Evolutionary conservation across 2,797 vertebrate species (phyloP).

Genomic region (Bradypus variegatus): DNA sequence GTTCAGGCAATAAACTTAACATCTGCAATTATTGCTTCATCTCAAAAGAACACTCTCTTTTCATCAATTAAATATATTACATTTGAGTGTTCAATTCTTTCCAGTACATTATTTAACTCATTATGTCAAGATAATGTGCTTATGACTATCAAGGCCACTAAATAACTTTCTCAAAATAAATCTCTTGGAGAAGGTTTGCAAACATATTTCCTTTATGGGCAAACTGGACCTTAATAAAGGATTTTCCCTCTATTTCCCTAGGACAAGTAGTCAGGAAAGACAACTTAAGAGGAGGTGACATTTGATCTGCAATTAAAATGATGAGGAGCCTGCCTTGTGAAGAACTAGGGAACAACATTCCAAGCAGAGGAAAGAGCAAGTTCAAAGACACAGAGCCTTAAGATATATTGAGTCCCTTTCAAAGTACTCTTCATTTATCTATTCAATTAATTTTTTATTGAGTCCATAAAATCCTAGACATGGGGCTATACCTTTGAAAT

Average conservation of each 20-base stretch:
- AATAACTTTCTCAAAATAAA: conserved; percentile 1
- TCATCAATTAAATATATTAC: neutral
- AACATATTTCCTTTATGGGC: neutral
- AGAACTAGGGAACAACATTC: neutral
- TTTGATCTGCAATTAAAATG: neutral
- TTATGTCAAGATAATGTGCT: conserved; percentile 4
- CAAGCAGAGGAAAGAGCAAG: neutral
- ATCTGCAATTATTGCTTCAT: conserved; percentile 29
- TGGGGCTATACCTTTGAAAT: neutral
- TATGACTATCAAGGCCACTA: neutral
- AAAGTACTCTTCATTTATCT: neutral
- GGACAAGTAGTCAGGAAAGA: neutral
- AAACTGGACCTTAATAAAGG: neutral
- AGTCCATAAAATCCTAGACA: neutral
- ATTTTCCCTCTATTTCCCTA: neutral
- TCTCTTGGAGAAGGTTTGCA: neutral
- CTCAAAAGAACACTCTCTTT: neutral
- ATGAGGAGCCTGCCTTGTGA: neutral
- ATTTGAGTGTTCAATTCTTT: neutral
- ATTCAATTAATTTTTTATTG: neutral
- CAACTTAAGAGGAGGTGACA: neutral
- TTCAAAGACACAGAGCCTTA: neutral
- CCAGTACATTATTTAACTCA: neutral
- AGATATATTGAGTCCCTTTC: neutral
- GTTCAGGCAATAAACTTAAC: neutral